phyloP scores from a whole-genome alignment of 2,797 vertebrate genomes.

The Darevskia nairensis region DNA sequence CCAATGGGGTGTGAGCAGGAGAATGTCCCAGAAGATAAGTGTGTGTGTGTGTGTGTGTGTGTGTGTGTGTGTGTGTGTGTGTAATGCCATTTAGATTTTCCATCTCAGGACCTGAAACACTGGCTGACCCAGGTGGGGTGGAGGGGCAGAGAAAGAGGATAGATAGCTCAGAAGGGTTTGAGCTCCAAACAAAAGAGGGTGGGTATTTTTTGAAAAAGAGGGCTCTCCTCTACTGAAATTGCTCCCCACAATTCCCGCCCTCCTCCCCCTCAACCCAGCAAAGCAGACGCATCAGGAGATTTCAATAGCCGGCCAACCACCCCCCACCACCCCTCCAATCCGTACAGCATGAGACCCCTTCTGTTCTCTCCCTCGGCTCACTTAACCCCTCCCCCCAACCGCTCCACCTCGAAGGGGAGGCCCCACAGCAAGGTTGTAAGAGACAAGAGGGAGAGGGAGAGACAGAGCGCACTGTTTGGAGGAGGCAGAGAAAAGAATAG shows the following conservation, averaged over 20 bases:
- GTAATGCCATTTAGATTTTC: background rate
- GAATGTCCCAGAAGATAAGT: background rate
- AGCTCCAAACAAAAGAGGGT: constrained; percentile 57
- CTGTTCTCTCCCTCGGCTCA: constrained; percentile 48
- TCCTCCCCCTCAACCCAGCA: fast-evolving
- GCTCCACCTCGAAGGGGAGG: background rate
- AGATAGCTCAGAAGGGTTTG: too few species aligned
- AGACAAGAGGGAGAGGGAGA: background rate
- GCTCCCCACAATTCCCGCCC: background rate
- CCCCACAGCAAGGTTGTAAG: background rate
- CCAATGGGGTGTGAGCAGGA: background rate
- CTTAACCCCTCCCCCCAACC: constrained; percentile 26
- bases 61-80: too few species aligned
- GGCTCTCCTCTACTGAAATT: background rate
- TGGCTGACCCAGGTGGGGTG: background rate
- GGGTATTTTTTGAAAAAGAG: constrained; percentile 21
- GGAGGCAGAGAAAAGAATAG: constrained; percentile 21
- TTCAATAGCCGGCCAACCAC: constrained; percentile 53
- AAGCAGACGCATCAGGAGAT: constrained; percentile 60
- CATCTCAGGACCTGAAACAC: background rate
- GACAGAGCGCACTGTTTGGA: fast-evolving
- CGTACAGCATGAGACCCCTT: constrained; percentile 49
- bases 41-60: too few species aligned
- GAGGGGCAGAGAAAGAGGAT: background rate
- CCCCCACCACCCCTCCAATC: constrained; percentile 31